Percentiles rank a stretch among this genome's conserved stretches.
phyloP scores from a whole-genome alignment of 2,113 vertebrate species.

The Ibidorhyncha struthersii region DNA sequence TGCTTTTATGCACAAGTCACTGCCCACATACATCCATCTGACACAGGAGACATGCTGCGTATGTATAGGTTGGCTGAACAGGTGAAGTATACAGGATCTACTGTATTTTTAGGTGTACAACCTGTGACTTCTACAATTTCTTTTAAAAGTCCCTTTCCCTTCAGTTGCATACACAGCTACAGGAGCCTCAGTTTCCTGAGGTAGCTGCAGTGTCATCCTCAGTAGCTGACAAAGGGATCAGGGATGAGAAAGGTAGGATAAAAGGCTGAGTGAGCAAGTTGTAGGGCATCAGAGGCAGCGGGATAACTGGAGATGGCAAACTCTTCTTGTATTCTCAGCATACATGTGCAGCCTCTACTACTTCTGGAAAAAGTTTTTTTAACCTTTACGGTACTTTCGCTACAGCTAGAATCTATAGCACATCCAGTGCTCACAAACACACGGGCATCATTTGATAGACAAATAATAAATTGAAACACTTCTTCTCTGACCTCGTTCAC shows the following conservation, averaged over 20 bases:
- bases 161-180: not conserved
- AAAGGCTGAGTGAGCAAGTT: not conserved
- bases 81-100: not conserved
- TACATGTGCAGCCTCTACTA: not conserved
- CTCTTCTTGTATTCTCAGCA: not conserved
- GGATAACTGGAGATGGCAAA: not conserved
- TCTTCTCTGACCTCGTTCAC: constrained; percentile 81
- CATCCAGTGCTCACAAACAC: not conserved
- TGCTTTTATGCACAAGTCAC: not conserved
- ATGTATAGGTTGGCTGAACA: not conserved
- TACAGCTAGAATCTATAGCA: not conserved
- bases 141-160: not conserved
- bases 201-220: not conserved
- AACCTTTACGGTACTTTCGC: not conserved
- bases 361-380: not conserved
- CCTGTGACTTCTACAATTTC: not conserved
- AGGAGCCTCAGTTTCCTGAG: not conserved
- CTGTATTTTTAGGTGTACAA: not conserved
- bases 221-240: not conserved
- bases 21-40: not conserved
- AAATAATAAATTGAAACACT: not conserved
- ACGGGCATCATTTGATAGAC: not conserved
- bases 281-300: not conserved
- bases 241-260: not conserved
- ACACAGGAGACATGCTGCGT: not conserved